These are phyloP conservation scores for Catagonus wagneri DNA, from an alignment of 2,113 vertebrate genomes.

Conservation along the genomic window DNA sequence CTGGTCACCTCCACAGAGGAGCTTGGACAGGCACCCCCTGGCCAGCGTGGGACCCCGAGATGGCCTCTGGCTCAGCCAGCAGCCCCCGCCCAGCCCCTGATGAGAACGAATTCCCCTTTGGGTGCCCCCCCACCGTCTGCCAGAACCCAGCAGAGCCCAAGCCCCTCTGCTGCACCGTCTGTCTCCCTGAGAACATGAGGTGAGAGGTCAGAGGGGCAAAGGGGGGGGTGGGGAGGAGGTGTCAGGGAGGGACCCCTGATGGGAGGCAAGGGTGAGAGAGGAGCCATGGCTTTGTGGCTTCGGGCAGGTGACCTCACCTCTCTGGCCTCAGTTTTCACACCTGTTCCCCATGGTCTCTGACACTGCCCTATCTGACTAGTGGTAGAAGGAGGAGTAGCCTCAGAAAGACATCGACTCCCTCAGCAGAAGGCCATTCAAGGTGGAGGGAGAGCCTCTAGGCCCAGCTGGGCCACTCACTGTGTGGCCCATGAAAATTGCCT, in stretches of 20 bases:
- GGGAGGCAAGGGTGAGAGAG: neutral
- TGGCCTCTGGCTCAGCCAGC: conserved; percentile 82
- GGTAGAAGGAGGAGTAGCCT: neutral
- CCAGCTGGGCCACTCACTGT: neutral
- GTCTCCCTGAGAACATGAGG: conserved; percentile 88
- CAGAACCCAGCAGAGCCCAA: conserved; percentile 85
- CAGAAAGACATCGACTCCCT: neutral
- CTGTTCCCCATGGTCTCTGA: neutral
- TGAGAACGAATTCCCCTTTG: conserved; percentile 90
- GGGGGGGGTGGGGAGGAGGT: neutral
- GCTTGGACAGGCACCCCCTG: neutral
- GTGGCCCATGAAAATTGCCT: neutral
- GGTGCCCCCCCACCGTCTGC: conserved; percentile 87
- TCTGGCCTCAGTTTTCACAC: neutral
- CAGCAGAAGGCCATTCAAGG: neutral
- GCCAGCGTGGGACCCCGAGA: conserved; percentile 52
- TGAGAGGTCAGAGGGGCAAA: conserved; percentile 75
- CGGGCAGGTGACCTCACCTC: neutral
- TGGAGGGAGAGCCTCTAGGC: neutral
- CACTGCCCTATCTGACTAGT: neutral
- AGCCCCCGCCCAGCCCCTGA: conserved; percentile 81
- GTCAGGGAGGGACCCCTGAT: neutral
- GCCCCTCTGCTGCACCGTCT: conserved; percentile 87
- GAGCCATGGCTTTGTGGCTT: neutral
- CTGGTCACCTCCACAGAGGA: neutral